Conservation (phyloP, 2,113 vertebrate genomes). For the Charadrius vociferus region DNA sequence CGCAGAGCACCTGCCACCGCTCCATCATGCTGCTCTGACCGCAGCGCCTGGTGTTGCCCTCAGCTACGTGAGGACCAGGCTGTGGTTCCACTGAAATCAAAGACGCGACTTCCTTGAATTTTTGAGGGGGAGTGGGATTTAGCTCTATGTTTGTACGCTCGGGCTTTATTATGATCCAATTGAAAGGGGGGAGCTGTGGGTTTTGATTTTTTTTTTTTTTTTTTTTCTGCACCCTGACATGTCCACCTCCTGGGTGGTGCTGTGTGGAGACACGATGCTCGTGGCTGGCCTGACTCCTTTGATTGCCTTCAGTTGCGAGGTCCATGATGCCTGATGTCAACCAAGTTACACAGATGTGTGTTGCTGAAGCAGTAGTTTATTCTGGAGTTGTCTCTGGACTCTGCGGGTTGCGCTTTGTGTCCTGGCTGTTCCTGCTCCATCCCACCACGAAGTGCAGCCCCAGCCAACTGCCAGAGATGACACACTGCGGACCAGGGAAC, state of each 20-base stretch:
- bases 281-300: background rate
- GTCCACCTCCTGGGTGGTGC: background rate
- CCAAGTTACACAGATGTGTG: no score
- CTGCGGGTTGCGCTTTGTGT: background rate
- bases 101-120: background rate
- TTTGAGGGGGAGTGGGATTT: background rate
- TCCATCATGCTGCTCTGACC: background rate
- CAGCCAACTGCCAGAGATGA: background rate
- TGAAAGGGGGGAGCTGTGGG: background rate
- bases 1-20: background rate
- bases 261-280: background rate
- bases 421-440: background rate
- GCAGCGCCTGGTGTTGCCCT: background rate
- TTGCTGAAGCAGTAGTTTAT: background rate
- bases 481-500: background rate
- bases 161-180: background rate
- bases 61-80: background rate
- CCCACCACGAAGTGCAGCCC: background rate
- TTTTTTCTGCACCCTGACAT: accelerated
- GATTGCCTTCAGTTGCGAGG: background rate
- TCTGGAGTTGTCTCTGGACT: background rate
- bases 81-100: background rate
- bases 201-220: background rate
- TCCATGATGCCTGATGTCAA: background rate
- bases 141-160: background rate